Base-by-base conservation (phyloP, 2,113 vertebrate genomes). In the Macrotus californicus region DNA sequence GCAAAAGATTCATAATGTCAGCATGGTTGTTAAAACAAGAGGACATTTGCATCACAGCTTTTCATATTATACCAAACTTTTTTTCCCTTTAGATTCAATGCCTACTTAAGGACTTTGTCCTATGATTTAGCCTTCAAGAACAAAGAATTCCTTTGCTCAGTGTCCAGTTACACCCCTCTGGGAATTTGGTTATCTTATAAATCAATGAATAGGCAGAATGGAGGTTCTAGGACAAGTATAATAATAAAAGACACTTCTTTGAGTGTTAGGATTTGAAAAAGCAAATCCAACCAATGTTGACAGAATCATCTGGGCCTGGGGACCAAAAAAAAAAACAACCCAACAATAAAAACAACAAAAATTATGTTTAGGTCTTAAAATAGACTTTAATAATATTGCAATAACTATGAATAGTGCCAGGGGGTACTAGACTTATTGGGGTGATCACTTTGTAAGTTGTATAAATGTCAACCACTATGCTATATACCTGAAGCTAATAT, bases 191-290 rank as follows among this genome's bases (percentile, higher is more conserved):
- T 86, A 85, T 95, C 50, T 70, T 85, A 9, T 48, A 87, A 83
- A 41, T 81, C 72, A 54, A 21, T 66, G 66, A 92, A 70, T 31
- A 84, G 46, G 4, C 18, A 93, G n/a, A 87, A 83, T 77, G 12
- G 21, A 86, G 48, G 15, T 54, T 39, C n/a, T 9, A n/a, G 70
- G 61, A 90, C 89, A 15, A 66, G 26, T 2, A 59, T 7, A 61
- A 16, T 15, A 34, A 70, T 52, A 3, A 50, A 86, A 69, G n/a
- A 76, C 26, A 89, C 13, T 61, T 70, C 24, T 70, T 93, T 69
- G 69, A 83, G 36, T 83, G 86, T 79, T 29, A 84, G 34, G 73
- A 85, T 72, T 93, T 92, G 64, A 61, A 92, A 94, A 95, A 76
- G 83, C 39, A 67, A 92, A 70, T 46, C 29, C 36, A 90, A 81